These are phyloP conservation scores for Dryobates pubescens DNA, from an alignment of 2,797 vertebrate species.

Conservation along the genomic window DNA sequence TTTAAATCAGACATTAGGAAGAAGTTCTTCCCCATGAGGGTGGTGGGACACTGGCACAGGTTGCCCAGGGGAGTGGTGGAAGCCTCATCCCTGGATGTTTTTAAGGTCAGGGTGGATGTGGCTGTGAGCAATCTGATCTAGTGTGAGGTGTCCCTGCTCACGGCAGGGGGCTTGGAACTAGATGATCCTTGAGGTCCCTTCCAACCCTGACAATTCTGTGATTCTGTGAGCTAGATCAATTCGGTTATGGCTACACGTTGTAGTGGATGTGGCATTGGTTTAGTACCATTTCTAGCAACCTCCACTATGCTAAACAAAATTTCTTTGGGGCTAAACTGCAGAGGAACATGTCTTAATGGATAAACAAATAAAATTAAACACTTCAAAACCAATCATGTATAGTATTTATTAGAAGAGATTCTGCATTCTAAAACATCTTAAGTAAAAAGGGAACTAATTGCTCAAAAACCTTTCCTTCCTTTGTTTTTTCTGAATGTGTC, in stretches of 20 bases:
- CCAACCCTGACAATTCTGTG: no score
- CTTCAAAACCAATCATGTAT: slow-evolving; percentile 40
- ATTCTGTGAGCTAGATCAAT: background rate
- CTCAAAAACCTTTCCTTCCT: slow-evolving; percentile 56
- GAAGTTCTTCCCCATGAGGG: no score
- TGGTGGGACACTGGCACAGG: no score
- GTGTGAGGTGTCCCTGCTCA: no score
- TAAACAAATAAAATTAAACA: slow-evolving; percentile 36
- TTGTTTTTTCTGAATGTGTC: slow-evolving; percentile 11
- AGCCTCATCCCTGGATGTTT: no score
- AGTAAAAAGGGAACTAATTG: slow-evolving; percentile 50
- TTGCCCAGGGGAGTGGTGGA: no score
- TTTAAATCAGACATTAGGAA: no score
- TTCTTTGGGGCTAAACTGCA: background rate
- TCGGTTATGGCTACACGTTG: background rate
- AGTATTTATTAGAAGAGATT: slow-evolving; percentile 60
- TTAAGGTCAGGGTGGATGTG: no score
- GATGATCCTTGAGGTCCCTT: no score
- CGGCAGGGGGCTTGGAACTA: no score
- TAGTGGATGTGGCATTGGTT: background rate
- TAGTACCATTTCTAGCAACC: background rate
- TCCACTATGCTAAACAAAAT: background rate
- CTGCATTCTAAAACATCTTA: background rate
- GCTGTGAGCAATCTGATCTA: no score
- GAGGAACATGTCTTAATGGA: slow-evolving; percentile 13